Conservation (phyloP, 2,113 vertebrate species). For the Periophthalmus modestus region DNA sequence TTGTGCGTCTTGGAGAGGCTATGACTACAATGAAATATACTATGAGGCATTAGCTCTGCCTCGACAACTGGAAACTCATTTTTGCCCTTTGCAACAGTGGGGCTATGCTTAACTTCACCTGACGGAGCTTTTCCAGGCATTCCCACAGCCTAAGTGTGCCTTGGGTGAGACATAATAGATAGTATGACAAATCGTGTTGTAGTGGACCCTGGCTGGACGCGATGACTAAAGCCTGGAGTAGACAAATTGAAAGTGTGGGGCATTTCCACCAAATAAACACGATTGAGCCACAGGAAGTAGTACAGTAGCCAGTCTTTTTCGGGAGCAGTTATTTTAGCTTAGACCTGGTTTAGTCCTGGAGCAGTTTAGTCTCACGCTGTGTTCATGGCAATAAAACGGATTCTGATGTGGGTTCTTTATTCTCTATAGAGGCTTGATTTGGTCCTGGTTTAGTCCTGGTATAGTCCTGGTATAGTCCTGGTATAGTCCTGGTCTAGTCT, state of each 20-base stretch:
- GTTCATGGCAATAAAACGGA: too few relatives aligned
- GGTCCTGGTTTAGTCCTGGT: neutral
- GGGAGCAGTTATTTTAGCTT: neutral
- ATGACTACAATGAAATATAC: slow-evolving; percentile 34
- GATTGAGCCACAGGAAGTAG: neutral
- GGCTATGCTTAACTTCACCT: slow-evolving; percentile 74
- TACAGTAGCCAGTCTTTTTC: neutral
- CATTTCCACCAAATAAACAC: neutral
- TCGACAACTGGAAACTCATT: slow-evolving; percentile 69
- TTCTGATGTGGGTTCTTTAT: too few relatives aligned
- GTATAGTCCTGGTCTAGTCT: neutral
- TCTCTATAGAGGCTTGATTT: neutral
- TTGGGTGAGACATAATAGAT: slow-evolving; percentile 10
- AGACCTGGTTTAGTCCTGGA: neutral
- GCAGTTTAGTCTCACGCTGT: neutral
- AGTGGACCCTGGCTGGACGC: neutral
- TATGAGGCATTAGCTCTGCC: slow-evolving; percentile 49
- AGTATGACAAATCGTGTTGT: slow-evolving; percentile 26
- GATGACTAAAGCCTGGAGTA: neutral
- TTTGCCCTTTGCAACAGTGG: slow-evolving; percentile 66
- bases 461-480: neutral
- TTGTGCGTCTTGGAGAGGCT: slow-evolving; percentile 13
- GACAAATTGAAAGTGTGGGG: slow-evolving; percentile 11
- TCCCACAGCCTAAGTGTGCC: slow-evolving; percentile 24
- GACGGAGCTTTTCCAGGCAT: slow-evolving; percentile 76